Base-by-base conservation (phyloP, 1,140 invertebrate genomes). In the Episyrphus balteatus region DNA sequence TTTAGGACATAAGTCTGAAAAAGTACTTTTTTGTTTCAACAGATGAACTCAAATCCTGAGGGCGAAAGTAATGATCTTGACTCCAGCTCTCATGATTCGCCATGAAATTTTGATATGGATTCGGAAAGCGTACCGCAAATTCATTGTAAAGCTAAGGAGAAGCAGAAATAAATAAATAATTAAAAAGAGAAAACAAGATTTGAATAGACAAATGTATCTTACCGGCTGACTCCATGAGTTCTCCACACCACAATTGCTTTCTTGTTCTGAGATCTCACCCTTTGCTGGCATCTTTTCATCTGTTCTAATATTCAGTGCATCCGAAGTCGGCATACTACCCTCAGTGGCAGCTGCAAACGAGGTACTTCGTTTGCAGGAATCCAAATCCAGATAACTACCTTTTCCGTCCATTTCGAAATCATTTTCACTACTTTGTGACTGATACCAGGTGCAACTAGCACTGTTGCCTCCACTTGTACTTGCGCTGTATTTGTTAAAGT, bases 251-350 rank as follows among this genome's bases (percentile, higher is more conserved):
- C 83, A 84, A 57, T 86, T 83, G 68, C 84, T 88, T 51, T 88
- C 86, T 61, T 87, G 85, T 26, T 83, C 85, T 6, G 84, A 87
- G 11, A 88, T 71, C 68, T 88, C 86, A 8, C 85, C 86, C 51
- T 83, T 75, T 1, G 86, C 79, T 31, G 86, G 86, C 84, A 89
- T 88, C 44, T 79, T 79, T 62, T 89, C 86, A 58, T 89, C 85
- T 0, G 86, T 80, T 52, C 83, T 78, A 54, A 90, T 88, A 57
- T 88, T 82, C 32, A 84, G 64, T 17, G 78, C 49, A 13, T 47
- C 48, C 2, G 41, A 32, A 18, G 51, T 47, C 6, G 61, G 58
- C 33, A 66, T 44, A 15, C 62, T 66, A 42, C 61, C 63, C 39
- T 66, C 62, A 6, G 62, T 66, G 14, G 51, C 56, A 1, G 54